A percentile compares a stretch with the other conserved stretches of the same genome.
These are phyloP conservation scores for Phyllotis vaccarum DNA, from an alignment of 2,797 vertebrate genomes.

Conservation along the genomic window DNA sequence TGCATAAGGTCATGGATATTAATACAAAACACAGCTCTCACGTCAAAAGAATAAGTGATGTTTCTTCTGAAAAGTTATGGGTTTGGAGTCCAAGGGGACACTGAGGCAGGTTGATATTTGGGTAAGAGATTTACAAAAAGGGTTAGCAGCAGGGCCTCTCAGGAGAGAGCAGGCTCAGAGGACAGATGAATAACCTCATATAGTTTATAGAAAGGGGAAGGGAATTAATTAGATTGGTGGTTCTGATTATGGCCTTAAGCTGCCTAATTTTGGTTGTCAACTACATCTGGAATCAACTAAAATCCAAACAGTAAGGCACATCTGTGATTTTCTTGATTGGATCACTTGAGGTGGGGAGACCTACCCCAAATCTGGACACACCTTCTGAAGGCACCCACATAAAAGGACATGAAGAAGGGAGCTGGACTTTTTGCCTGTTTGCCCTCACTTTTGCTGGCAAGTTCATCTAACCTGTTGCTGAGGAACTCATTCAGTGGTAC, in stretches of 20 bases:
- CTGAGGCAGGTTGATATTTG: neutral
- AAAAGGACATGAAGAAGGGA: neutral
- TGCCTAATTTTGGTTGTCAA: neutral
- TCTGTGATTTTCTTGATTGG: neutral
- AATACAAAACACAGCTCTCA: neutral
- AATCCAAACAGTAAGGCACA: neutral
- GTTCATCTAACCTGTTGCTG: neutral
- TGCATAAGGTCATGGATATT: neutral
- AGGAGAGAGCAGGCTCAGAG: neutral
- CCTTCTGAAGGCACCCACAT: neutral
- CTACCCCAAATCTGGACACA: neutral
- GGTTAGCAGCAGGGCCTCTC: no score
- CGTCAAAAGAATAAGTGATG: neutral
- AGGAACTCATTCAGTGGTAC: neutral
- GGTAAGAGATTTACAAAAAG: neutral
- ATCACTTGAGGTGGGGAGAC: neutral
- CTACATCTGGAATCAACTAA: conserved; percentile 2
- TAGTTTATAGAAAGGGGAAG: neutral
- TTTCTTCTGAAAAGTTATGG: neutral
- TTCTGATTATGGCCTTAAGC: neutral
- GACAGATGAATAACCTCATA: neutral
- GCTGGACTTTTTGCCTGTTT: neutral
- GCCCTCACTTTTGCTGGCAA: neutral
- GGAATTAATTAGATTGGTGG: neutral
- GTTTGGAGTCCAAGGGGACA: neutral